These are phyloP conservation scores for Rotaria magnacalcarata DNA, from an alignment of 2,888 invertebrate species.

Conservation along the genomic window DNA sequence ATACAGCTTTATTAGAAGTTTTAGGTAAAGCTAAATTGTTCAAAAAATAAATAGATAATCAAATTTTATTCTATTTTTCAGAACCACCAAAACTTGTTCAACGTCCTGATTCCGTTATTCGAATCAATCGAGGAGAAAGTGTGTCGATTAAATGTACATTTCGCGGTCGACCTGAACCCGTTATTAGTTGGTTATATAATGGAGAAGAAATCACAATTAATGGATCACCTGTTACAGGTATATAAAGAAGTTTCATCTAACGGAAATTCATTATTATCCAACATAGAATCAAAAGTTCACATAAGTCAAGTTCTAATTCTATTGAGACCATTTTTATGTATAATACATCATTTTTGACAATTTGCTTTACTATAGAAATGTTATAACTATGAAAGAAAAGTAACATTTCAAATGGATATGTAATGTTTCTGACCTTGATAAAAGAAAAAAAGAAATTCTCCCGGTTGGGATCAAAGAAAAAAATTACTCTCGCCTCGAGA, in stretches of 20 bases:
- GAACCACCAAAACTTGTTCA: conserved; percentile 56
- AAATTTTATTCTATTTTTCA: background rate
- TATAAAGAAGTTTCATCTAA: background rate
- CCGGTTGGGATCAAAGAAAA: too few relatives aligned
- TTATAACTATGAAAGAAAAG: too few relatives aligned
- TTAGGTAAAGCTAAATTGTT: background rate
- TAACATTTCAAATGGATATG: too few relatives aligned
- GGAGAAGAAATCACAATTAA: conserved; percentile 66
- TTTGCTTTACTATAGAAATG: too few relatives aligned
- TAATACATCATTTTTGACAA: too few relatives aligned
- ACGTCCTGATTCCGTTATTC: conserved; percentile 57
- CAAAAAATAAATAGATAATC: too few relatives aligned
- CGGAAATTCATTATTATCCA: background rate
- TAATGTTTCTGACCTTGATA: too few relatives aligned
- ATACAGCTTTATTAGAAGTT: conserved; percentile 49
- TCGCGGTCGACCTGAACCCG: conserved; percentile 72
- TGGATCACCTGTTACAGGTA: conserved; percentile 34
- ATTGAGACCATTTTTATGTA: too few relatives aligned
- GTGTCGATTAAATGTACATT: conserved; percentile 64
- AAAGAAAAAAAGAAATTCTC: too few relatives aligned
- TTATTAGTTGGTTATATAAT: conserved; percentile 78
- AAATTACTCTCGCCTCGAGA: background rate
- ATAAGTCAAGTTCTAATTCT: too few relatives aligned
- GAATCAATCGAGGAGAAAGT: conserved; percentile 63
- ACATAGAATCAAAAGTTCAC: background rate